phyloP scores from a whole-genome alignment of 2,113 vertebrate genomes.

The Genyomyrus donnyi region DNA sequence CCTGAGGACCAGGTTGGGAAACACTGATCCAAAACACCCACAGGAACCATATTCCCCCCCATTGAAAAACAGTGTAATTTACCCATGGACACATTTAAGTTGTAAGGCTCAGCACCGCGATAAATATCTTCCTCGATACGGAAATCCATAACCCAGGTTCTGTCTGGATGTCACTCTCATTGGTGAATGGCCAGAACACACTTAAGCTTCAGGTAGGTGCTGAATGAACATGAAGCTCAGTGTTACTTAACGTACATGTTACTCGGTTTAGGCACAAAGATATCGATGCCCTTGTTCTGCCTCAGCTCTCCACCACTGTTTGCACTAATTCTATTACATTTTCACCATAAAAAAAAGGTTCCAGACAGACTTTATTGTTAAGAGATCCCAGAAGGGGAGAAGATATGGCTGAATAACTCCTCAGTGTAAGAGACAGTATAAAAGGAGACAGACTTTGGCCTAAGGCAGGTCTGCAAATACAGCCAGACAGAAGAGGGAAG shows the following conservation, averaged over 20 bases:
- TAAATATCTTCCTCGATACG: not conserved
- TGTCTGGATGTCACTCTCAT: not conserved
- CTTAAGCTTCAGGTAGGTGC: not conserved
- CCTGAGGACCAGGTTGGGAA: not conserved
- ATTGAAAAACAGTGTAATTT: not conserved
- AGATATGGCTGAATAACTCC: not conserved
- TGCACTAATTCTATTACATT: slow-evolving; percentile 1
- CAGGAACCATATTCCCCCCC: not conserved
- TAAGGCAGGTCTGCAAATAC: not conserved
- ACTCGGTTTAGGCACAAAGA: not conserved
- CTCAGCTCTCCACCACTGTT: not conserved
- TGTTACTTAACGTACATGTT: not conserved
- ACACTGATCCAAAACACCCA: not conserved
- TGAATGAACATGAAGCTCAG: not conserved
- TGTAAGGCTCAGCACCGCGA: not conserved
- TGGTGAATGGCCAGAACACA: not conserved
- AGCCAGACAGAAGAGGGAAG: not conserved
- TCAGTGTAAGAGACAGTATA: not conserved
- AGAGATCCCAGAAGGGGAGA: not conserved
- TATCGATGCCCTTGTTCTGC: not conserved
- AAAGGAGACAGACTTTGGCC: not conserved
- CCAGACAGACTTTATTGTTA: not conserved
- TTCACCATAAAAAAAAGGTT: not conserved
- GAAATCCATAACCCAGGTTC: not conserved
- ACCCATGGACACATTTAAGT: not conserved